Evolutionary conservation across 2,797 vertebrate genomes (phyloP), one percentile per base, ranked within the genome.

Genomic region (Girardinus metallicus): DNA sequence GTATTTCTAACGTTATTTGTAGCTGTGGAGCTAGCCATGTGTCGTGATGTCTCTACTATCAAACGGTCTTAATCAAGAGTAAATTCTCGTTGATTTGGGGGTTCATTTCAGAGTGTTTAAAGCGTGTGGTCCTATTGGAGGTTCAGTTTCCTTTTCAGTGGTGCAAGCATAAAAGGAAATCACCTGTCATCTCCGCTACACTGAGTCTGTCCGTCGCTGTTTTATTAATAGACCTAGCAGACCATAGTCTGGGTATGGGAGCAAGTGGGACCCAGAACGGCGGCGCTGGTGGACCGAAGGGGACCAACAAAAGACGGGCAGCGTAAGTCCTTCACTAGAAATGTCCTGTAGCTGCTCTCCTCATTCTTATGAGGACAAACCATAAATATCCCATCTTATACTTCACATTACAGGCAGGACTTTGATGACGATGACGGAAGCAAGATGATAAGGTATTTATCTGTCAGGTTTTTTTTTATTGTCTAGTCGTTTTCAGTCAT

Each of bases 341-440:
- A 8, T 16, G 26, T 46, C 26, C 68, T 10, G 68, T 29, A 41
- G 23, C 68, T 71, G 41, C 23, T 44, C 68, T 29, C 68, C 26
- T 72, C 13, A 29, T 72, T n/a, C 66, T n/a, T 0, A 7, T 13
- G 5, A 16, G 16, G 29, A 46, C 26, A 8, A 44, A 44, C 10
- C n/a, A 10, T 26, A 55, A 60, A 78, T 64, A 34, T 60, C 39
- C 5, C 47, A 31, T 55, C 21, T 88, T 44, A 6, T 75, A 64
- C 13, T 82, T 70, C 29, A 53, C 77, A 83, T 91, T 80, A 39
- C 90, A 99, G 98, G 89, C 89, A 97, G 1, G 98, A 99, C 92
- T 98, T 97, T 92, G 98, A 99, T 79, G 98, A 98, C 75, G 95
- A 97, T 79, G 97, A 97, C 4, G 96, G 96, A 94, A 96, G 87